Evolutionary conservation across 2,113 vertebrate species (phyloP).

Genomic region (Glaucidium brasilianum): DNA sequence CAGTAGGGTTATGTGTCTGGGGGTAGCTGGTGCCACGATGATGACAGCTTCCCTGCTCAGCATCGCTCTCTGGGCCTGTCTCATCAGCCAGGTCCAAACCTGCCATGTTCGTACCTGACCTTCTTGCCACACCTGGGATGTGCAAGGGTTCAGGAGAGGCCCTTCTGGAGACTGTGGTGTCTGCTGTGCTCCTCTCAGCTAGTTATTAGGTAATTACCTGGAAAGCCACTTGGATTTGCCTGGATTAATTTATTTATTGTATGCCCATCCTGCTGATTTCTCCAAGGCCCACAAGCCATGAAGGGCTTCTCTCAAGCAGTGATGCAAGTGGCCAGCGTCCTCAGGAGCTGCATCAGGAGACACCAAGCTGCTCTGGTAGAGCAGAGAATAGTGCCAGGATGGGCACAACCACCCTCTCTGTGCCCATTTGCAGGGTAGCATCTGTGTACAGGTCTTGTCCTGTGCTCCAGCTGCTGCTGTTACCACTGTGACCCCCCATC

Average conservation of each 20-base stretch:
- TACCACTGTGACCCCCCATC: accelerated
- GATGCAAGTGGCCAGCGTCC: neutral
- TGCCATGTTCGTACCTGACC: accelerated
- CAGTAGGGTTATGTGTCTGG: accelerated
- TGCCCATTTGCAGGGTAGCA: neutral
- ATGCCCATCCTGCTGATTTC: neutral
- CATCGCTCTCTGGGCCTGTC: neutral
- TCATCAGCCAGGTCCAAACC: neutral
- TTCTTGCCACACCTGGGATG: neutral
- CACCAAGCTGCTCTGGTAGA: neutral
- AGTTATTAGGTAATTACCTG: neutral
- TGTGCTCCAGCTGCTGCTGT: neutral
- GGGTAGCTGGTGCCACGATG: neutral
- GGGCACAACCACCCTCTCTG: neutral
- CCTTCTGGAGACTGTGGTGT: neutral
- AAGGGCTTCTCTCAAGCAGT: neutral
- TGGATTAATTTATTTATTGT: neutral
- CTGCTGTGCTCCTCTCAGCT: neutral
- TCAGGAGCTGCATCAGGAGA: neutral
- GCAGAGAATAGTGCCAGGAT: neutral
- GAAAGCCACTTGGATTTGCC: neutral
- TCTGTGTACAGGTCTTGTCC: neutral
- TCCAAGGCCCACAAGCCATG: neutral
- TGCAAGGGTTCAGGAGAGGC: neutral
- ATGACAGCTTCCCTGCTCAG: neutral